A percentile compares a stretch with the other conserved stretches of the same genome.
Evolutionary conservation across 1,140 invertebrate species (phyloP).

Genomic region (Drosophila seguyi): DNA sequence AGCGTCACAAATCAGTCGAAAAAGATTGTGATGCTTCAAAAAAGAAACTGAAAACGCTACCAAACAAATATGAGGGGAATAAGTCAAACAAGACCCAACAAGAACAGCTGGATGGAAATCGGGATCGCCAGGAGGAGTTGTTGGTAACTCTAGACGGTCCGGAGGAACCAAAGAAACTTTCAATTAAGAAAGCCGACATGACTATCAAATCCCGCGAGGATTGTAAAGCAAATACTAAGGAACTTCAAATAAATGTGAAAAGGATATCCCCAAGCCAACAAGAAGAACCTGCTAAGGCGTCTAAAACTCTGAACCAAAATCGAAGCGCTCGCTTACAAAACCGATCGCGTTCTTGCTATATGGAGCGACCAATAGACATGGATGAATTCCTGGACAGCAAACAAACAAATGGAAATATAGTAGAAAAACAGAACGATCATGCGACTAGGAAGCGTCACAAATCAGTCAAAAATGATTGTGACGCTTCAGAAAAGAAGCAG

Average conservation of each 20-base stretch:
- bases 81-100: neutral
- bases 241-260: no score
- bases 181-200: no score
- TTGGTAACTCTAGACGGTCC: no score
- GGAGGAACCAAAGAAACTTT: no score
- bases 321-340: constrained; percentile 3
- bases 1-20: neutral
- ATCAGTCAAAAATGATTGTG: neutral
- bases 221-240: no score
- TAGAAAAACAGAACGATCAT: neutral
- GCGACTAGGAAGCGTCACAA: neutral
- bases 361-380: neutral
- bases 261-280: neutral
- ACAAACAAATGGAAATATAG: neutral
- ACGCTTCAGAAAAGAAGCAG: no score
- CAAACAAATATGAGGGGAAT: neutral
- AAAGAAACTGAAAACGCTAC: neutral
- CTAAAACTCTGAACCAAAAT: neutral
- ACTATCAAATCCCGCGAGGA: no score
- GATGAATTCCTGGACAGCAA: neutral
- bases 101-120: no score
- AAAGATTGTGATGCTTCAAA: neutral
- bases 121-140: no score
- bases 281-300: neutral
- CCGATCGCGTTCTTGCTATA: constrained; percentile 3